Percentiles rank a stretch among this genome's conserved stretches.
Conservation (phyloP, 1,140 invertebrate species). For the Neodiprion lecontei region DNA sequence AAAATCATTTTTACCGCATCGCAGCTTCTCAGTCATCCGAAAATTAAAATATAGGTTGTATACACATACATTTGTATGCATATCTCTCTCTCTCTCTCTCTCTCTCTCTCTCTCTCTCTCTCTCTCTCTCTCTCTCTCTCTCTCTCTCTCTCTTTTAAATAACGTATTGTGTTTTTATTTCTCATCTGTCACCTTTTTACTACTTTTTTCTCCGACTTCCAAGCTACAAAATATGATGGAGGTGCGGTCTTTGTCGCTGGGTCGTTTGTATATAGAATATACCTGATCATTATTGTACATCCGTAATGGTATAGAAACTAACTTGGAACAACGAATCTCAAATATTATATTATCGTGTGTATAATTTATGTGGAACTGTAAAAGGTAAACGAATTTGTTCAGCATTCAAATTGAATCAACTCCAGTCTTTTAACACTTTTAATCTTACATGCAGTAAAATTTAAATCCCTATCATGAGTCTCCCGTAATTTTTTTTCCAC, state of each 20-base stretch:
- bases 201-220: background rate
- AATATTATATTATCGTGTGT: background rate
- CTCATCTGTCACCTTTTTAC: background rate
- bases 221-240: background rate
- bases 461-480: background rate
- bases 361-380: background rate
- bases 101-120: background rate
- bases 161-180: no score
- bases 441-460: background rate
- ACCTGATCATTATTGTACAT: background rate
- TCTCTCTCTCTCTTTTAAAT: background rate
- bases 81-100: background rate
- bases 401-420: background rate
- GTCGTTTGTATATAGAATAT: background rate
- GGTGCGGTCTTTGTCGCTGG: background rate
- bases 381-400: background rate
- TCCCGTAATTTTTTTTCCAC: background rate
- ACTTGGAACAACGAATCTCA: background rate
- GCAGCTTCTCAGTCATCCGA: slow-evolving; percentile 1
- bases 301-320: background rate
- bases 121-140: background rate
- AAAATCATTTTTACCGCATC: background rate
- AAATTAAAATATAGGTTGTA: background rate
- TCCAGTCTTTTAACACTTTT: slow-evolving; percentile 3
- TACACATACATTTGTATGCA: background rate